Conservation (phyloP, 1,140 invertebrate species). For the Trachymyrmex cornetzi region DNA sequence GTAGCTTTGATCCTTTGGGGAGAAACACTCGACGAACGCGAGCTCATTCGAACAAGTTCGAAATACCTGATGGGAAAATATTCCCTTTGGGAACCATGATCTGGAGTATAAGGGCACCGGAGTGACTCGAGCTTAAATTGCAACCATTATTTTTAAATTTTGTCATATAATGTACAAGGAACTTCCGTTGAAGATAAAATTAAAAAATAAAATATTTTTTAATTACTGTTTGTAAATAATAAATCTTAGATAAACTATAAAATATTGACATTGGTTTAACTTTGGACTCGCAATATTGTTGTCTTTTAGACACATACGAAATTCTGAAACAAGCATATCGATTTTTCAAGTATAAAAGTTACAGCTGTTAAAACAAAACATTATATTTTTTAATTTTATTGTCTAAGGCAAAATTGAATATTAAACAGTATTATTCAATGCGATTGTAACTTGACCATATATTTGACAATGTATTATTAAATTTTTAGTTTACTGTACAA, state of each 20-base stretch:
- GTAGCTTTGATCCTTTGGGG: constrained; percentile 15
- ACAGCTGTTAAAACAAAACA: background rate
- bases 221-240: background rate
- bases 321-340: background rate
- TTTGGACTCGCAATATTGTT: background rate
- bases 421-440: background rate
- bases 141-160: constrained; percentile 36
- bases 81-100: constrained; percentile 33
- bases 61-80: constrained; percentile 32
- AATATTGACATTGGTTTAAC: background rate
- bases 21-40: constrained; percentile 18
- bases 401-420: background rate
- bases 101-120: background rate
- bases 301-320: background rate
- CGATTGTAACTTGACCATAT: background rate
- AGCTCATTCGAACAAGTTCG: constrained; percentile 25
- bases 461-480: background rate
- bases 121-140: background rate
- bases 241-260: background rate
- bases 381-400: background rate
- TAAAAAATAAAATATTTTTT: constrained; percentile 5
- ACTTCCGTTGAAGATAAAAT: background rate
- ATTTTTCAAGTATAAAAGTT: background rate
- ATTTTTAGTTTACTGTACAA: background rate
- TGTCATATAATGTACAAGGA: background rate